phyloP scores from a whole-genome alignment of 2,113 vertebrate genomes.

The Nycticebus coucang region DNA sequence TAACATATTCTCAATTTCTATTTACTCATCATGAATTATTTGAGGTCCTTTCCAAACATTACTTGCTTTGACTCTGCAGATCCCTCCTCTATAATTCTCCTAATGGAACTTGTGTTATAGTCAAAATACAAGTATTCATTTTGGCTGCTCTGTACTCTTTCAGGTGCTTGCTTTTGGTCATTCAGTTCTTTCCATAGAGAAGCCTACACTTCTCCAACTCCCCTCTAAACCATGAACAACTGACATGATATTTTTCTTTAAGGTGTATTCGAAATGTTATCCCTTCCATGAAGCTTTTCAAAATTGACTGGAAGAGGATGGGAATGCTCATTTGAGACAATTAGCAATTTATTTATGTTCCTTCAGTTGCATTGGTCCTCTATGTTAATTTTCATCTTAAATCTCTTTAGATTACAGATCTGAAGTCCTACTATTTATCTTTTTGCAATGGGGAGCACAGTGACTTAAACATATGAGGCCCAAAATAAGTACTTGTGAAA shows the following conservation, averaged over 20 bases:
- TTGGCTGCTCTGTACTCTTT: background rate
- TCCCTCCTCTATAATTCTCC: background rate
- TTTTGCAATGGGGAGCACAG: background rate
- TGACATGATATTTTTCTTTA: background rate
- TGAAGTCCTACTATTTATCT: background rate
- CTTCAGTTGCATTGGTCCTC: background rate
- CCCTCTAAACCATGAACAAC: background rate
- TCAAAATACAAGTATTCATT: background rate
- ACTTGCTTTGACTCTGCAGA: background rate
- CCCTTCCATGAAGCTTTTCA: background rate
- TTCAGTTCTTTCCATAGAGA: background rate
- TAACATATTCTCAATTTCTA: background rate
- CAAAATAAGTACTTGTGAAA: background rate
- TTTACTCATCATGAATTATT: background rate
- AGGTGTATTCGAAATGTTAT: background rate
- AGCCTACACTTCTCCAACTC: background rate
- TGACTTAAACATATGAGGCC: background rate
- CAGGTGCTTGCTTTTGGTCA: background rate
- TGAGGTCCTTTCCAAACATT: background rate
- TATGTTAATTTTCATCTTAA: too few species aligned
- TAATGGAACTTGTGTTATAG: background rate
- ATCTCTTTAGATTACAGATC: too few species aligned
- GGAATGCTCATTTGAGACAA: background rate
- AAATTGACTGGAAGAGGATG: background rate
- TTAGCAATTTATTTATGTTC: background rate